Percentiles rank a stretch among this genome's conserved stretches.
Evolutionary conservation across 2,797 vertebrate genomes (phyloP).

Genomic region (Sylvilagus floridanus): DNA sequence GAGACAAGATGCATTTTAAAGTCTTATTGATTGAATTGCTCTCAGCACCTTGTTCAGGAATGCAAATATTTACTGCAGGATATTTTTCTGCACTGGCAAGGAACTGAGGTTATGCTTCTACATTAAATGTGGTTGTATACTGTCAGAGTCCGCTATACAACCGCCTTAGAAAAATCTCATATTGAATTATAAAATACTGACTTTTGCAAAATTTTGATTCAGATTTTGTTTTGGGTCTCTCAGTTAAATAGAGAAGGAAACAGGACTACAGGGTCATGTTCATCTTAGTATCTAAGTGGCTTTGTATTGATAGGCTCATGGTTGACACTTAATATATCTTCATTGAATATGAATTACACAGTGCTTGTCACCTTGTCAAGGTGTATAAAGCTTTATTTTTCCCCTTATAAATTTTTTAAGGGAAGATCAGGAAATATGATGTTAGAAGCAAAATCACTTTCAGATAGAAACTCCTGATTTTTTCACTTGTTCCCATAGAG

Average conservation of each 20-base stretch:
- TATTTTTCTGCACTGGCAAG: not conserved
- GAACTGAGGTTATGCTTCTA: constrained; percentile 13
- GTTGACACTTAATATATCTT: not conserved
- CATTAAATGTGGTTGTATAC: not conserved
- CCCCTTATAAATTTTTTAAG: not conserved
- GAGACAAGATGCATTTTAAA: constrained; percentile 63
- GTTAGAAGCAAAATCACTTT: not conserved
- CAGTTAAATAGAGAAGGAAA: not conserved
- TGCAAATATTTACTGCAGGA: constrained; percentile 17
- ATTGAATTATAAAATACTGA: constrained; percentile 53
- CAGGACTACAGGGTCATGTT: not conserved
- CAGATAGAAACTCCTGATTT: not conserved
- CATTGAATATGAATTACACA: not conserved
- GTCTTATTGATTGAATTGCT: constrained; percentile 58
- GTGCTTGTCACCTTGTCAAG: not conserved
- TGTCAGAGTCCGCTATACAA: not conserved
- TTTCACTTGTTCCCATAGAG: not conserved
- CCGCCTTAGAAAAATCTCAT: constrained; percentile 43
- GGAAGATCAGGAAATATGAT: not conserved
- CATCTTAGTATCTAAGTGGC: not conserved
- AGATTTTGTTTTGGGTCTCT: constrained; percentile 8
- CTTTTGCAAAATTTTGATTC: constrained; percentile 27
- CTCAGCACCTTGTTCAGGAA: constrained; percentile 52
- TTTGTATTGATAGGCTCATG: not conserved
- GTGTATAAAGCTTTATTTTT: not conserved